These are phyloP conservation scores for Myotis myotis DNA, from an alignment of 2,797 vertebrate species.

Conservation along the genomic window DNA sequence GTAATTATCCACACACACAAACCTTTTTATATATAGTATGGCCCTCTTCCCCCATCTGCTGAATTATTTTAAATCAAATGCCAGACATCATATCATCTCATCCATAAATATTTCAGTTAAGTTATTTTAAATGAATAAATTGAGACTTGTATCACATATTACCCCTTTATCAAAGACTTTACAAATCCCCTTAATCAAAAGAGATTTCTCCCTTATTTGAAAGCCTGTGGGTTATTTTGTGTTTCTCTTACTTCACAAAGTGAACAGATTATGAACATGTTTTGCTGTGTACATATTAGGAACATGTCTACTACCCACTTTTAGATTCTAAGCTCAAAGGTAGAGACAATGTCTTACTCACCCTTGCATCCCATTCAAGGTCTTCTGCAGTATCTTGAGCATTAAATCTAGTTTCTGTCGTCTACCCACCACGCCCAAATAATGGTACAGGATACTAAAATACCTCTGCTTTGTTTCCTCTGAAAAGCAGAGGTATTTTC, in stretches of 20 bases:
- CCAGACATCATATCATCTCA: not conserved
- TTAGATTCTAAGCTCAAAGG: not conserved
- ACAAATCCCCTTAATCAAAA: not conserved
- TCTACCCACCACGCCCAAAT: not conserved
- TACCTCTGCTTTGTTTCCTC: too few relatives aligned
- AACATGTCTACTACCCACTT: not conserved
- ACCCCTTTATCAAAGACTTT: not conserved
- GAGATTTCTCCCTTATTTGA: not conserved
- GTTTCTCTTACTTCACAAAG: not conserved
- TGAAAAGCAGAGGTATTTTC: too few relatives aligned
- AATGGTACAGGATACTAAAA: not conserved
- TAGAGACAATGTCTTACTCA: not conserved
- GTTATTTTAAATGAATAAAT: conserved; percentile 29
- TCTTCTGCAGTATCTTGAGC: not conserved
- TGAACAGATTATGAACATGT: not conserved
- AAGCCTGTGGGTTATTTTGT: not conserved
- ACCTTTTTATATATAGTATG: not conserved
- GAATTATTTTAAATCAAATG: conserved; percentile 33
- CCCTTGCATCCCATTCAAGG: not conserved
- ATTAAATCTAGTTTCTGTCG: not conserved
- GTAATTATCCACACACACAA: not conserved
- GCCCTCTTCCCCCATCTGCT: not conserved
- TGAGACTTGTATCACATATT: not conserved
- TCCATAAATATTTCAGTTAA: conserved; percentile 29
- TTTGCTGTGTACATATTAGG: not conserved